Evolutionary conservation across 2,888 invertebrate genomes (phyloP).

Genomic region (Minunthozetes semirufus): DNA sequence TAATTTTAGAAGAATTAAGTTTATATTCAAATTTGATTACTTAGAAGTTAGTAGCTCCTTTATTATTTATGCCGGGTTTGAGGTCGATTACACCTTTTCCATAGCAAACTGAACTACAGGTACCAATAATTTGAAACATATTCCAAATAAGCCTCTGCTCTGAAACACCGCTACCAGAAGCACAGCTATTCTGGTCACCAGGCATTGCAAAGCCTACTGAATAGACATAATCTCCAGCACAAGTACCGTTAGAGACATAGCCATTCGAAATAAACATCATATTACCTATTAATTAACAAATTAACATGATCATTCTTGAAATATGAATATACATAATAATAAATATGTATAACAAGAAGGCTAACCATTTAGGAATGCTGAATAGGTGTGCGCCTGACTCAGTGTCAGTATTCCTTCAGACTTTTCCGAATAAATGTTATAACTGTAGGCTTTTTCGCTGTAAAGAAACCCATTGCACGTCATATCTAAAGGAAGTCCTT

Average conservation of each 20-base stretch:
- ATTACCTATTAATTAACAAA: not conserved
- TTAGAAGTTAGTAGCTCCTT: too few relatives aligned
- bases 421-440: not conserved
- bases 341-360: not conserved
- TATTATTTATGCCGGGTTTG: not conserved
- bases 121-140: constrained; percentile 3
- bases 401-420: not conserved
- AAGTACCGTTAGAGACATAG: not conserved
- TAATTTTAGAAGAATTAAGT: too few relatives aligned
- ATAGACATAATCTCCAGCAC: not conserved
- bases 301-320: too few relatives aligned
- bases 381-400: not conserved
- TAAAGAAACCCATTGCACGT: not conserved
- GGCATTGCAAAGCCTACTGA: not conserved
- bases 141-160: not conserved
- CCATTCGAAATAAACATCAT: not conserved
- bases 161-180: not conserved
- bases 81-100: not conserved
- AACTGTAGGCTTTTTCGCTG: not conserved
- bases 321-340: not conserved
- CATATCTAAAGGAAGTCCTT: not conserved
- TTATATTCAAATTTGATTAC: too few relatives aligned
- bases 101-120: not conserved
- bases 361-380: not conserved
- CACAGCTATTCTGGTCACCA: not conserved